Percentiles rank a stretch among this genome's conserved stretches.
These are phyloP conservation scores for Orthonevra nobilis DNA, from an alignment of 2,888 invertebrate genomes.

Conservation along the genomic window DNA sequence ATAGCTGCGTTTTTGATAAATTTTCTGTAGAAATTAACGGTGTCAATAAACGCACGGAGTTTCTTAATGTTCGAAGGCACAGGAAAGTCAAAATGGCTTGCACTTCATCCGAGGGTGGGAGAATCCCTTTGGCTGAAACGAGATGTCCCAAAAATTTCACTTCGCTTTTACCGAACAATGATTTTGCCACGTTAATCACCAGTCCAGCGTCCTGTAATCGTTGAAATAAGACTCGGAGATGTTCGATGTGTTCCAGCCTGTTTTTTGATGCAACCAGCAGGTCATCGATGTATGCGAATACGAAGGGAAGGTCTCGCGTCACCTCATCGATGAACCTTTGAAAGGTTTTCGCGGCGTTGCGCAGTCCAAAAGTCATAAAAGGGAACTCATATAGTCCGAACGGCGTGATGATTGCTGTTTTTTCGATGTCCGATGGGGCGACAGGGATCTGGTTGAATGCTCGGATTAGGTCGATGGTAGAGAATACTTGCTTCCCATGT, in stretches of 20 bases:
- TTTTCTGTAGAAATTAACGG: conserved; percentile 45
- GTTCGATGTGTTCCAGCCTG: conserved; percentile 65
- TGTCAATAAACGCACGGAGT: conserved; percentile 38
- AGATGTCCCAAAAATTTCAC: conserved; percentile 57
- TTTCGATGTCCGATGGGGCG: conserved; percentile 51
- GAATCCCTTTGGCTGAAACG: conserved; percentile 29
- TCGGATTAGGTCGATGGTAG: too few species aligned
- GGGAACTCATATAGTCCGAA: too few species aligned
- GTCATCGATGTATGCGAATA: conserved; percentile 72
- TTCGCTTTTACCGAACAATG: conserved; percentile 51
- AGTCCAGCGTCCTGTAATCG: conserved; percentile 70
- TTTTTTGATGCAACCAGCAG: too few species aligned
- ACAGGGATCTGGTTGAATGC: conserved; percentile 65
- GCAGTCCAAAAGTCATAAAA: conserved; percentile 75
- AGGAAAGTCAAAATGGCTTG: conserved; percentile 33
- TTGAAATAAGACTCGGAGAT: conserved; percentile 64
- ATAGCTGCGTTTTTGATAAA: conserved; percentile 17
- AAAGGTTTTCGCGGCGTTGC: conserved; percentile 75
- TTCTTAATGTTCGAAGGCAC: conserved; percentile 30
- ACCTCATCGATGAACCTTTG: conserved; percentile 75
- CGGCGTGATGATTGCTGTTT: too few species aligned
- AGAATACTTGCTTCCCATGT: conserved; percentile 66
- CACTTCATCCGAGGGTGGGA: conserved; percentile 23
- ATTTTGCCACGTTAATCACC: conserved; percentile 62
- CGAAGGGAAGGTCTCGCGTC: conserved; percentile 69